These are phyloP conservation scores for Solea solea DNA, from an alignment of 2,113 vertebrate genomes.

Conservation along the genomic window DNA sequence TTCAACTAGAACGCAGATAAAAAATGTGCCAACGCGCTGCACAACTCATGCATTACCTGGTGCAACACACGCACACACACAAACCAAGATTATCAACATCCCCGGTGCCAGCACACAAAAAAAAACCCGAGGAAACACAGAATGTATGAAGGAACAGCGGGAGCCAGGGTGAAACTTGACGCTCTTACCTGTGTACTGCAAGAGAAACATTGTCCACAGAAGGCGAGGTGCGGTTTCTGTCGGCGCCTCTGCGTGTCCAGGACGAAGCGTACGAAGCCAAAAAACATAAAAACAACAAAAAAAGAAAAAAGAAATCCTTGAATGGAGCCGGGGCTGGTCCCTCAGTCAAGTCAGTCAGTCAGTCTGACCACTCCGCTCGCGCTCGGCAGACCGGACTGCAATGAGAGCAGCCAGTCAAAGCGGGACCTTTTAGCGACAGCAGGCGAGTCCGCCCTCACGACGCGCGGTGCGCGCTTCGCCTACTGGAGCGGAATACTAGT, in stretches of 20 bases:
- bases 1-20: not conserved
- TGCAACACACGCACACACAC: not conserved
- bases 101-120: conserved; percentile 18
- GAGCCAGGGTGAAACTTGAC: conserved; percentile 42
- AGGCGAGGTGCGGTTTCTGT: conserved; percentile 40
- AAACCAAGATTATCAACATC: not conserved
- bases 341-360: conserved; percentile 52
- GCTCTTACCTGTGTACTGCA: conserved; percentile 84
- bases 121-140: conserved; percentile 1
- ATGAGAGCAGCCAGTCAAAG: conserved; percentile 72
- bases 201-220: conserved; percentile 83
- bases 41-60: not conserved
- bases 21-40: conserved; percentile 18
- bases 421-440: conserved; percentile 73
- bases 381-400: conserved; percentile 76
- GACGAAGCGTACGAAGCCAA: conserved; percentile 43
- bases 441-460: conserved; percentile 66
- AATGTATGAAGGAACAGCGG: not conserved
- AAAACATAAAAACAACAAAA: too few relatives aligned
- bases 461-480: conserved; percentile 44
- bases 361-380: conserved; percentile 62
- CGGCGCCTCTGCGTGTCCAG: conserved; percentile 55
- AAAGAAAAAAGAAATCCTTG: conserved; percentile 58
- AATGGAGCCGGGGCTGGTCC: conserved; percentile 53
- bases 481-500: not conserved